phyloP scores from a whole-genome alignment of 2,797 vertebrate species.

The Gallinago stenura region DNA sequence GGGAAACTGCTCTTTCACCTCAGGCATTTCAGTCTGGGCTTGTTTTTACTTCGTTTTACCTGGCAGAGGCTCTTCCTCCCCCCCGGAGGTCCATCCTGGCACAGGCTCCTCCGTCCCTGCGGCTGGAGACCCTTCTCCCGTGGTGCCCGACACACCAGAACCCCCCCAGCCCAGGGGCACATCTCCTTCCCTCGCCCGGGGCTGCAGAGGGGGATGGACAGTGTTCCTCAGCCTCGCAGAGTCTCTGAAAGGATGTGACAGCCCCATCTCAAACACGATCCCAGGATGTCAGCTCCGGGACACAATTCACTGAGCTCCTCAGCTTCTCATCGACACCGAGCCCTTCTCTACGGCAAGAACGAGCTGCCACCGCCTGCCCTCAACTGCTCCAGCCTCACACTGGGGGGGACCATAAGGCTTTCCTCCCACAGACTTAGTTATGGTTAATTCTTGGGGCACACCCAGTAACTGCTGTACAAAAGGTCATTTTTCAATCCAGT shows the following conservation, averaged over 20 bases:
- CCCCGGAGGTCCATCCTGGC: neutral
- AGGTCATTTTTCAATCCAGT: neutral
- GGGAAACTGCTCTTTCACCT: neutral
- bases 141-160: fast-evolving
- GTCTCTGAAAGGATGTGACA: neutral
- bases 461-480: neutral
- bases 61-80: neutral
- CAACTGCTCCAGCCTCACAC: neutral
- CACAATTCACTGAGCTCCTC: neutral
- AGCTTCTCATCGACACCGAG: fast-evolving
- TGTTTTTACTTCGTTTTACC: neutral
- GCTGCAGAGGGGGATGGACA: neutral
- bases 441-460: fast-evolving
- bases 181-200: neutral
- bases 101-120: neutral
- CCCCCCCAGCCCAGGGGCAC: neutral
- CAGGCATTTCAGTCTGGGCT: neutral
- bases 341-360: neutral
- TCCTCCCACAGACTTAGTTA: neutral
- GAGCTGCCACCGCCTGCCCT: neutral
- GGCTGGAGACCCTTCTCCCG: neutral
- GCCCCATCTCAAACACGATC: neutral
- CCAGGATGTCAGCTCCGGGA: neutral
- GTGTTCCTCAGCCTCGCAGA: neutral
- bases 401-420: neutral